These are phyloP conservation scores for Chymomyza caudatula DNA, from an alignment of 2,888 invertebrate species.

Conservation along the genomic window DNA sequence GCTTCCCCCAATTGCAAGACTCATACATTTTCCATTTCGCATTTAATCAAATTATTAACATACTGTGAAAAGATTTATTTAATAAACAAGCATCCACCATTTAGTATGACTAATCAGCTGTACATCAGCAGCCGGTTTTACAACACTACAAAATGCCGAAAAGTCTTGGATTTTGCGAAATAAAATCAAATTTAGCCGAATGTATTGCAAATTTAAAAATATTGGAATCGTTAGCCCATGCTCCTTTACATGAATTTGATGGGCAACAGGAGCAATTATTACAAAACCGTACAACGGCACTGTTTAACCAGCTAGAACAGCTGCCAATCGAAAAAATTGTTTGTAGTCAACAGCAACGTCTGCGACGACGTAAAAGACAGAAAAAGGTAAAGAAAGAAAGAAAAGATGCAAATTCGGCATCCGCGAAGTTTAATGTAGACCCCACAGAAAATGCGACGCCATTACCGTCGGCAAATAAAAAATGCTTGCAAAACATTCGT, in stretches of 20 bases:
- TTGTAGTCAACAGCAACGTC: constrained; percentile 27
- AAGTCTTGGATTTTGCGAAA: constrained; percentile 34
- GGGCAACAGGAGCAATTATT: constrained; percentile 2
- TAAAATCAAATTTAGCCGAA: constrained; percentile 39
- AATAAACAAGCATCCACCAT: neutral
- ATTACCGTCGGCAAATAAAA: neutral
- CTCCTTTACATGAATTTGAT: constrained; percentile 5
- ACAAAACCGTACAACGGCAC: constrained; percentile 26
- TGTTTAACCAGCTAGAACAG: constrained; percentile 32
- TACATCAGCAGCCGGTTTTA: neutral
- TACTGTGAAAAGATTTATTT: neutral
- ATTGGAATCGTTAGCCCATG: constrained; percentile 26
- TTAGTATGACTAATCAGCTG: neutral
- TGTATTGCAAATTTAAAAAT: constrained; percentile 33
- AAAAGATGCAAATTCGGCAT: constrained; percentile 5
- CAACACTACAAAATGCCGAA: constrained; percentile 41
- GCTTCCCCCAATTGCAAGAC: neutral
- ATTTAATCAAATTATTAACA: neutral
- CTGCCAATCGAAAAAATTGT: constrained; percentile 26
- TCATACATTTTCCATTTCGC: neutral
- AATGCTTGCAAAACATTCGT: constrained; percentile 30
- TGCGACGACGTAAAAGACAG: constrained; percentile 29
- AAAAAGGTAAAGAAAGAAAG: constrained; percentile 18
- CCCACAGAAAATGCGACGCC: neutral
- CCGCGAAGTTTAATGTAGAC: neutral